Base-by-base conservation (phyloP, 2,113 vertebrate species). In the Sphaerodactylus townsendi region DNA sequence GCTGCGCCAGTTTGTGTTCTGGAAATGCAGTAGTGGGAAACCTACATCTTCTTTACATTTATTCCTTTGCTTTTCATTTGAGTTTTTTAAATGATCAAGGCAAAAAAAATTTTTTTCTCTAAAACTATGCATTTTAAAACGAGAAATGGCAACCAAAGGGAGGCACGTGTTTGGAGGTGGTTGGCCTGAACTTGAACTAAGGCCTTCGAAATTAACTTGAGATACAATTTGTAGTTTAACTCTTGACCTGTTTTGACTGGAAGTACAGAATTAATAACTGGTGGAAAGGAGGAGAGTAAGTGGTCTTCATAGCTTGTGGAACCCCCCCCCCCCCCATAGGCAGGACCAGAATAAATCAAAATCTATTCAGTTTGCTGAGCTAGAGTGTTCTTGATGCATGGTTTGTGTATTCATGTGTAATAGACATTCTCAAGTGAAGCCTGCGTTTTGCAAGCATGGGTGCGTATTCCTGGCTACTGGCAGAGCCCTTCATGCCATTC, bases 31-130 rank as follows among this genome's bases (percentile, higher is more conserved):
- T 35, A 10, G 17, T 1, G 30, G 25, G n/a, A 80, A 76, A 59
- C 2, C 6, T 50, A 56, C 9, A 6, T 83, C 25, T 72, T 3
- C 10, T 72, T 72, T 13, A 2, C 37, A 8, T 77, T 0, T 37
- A 4, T 25, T 62, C 4, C 71, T 83, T 88, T 21, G 25, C 10
- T 15, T 78, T 56, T 17, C 9, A 56, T 56, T 21, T 28, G 87
- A 64, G n/a, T n/a, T 90, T 81, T 83, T 44, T 68, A 83, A 79
- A 85, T 73, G 0, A 39, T 86, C 66, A 35, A 74, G 39, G 64
- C 50, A 35, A 37, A 44, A 73, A 23, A 19, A 41, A 1, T 39
- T 77, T n/a, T 14, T 39, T 3, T n/a, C n/a, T 25, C 23, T 74
- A 44, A 59, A 37, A 70, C 80, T 70, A 19, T 56, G 80, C 2